A percentile compares a stretch with the other conserved stretches of the same genome.
phyloP scores from a whole-genome alignment of 2,113 vertebrate genomes.

The Rhinichthys klamathensis region DNA sequence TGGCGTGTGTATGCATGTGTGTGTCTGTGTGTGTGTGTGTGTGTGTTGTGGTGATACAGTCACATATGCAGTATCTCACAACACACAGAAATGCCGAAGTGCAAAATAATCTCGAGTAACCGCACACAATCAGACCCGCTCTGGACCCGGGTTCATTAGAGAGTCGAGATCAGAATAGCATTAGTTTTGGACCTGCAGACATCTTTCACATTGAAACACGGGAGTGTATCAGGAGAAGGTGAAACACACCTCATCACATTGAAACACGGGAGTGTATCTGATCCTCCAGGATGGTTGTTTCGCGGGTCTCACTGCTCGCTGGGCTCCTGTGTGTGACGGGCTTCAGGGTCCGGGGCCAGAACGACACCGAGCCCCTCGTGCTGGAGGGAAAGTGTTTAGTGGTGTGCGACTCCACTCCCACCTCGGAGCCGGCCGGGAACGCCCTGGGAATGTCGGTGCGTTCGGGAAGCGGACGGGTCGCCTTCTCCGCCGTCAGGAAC shows the following conservation, averaged over 20 bases:
- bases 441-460: constrained; percentile 81
- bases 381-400: constrained; percentile 81
- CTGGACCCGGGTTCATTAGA: background rate
- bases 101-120: background rate
- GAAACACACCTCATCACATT: background rate
- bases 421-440: constrained; percentile 69
- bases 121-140: background rate
- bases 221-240: background rate
- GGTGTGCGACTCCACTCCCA: constrained; percentile 78
- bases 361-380: constrained; percentile 78
- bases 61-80: constrained; percentile 29
- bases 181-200: background rate
- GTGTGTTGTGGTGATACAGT: constrained; percentile 29
- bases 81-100: background rate
- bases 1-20: background rate
- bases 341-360: constrained; percentile 67
- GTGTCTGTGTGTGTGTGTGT: background rate
- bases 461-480: constrained; percentile 74
- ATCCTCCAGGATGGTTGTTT: background rate
- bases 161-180: no score
- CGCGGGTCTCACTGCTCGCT: constrained; percentile 1
- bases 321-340: constrained; percentile 62
- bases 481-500: constrained; percentile 77
- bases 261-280: background rate
- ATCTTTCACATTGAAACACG: background rate